Percentiles rank a stretch among this genome's conserved stretches.
These are phyloP conservation scores for Dynastes maya DNA, from an alignment of 2,888 invertebrate species.

Conservation along the genomic window DNA sequence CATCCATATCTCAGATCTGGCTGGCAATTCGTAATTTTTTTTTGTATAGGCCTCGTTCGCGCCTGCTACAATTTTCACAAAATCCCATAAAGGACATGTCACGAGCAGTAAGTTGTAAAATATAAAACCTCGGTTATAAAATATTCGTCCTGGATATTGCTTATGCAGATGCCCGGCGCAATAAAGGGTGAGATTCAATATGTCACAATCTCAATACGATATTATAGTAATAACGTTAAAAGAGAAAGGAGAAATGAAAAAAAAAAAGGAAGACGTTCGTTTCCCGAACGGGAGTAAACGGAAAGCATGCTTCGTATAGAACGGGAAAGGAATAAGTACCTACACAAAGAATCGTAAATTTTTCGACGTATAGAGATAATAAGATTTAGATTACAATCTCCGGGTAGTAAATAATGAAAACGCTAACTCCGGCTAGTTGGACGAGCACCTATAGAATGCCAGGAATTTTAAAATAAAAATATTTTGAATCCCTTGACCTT, in stretches of 20 bases:
- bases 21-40: conserved; percentile 27
- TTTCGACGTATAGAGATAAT: conserved; percentile 11
- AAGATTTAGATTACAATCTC: conserved; percentile 38
- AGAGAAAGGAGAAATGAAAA: conserved; percentile 20
- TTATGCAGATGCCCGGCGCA: conserved; percentile 57
- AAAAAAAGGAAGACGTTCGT: conserved; percentile 13
- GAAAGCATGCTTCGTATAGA: conserved; percentile 7
- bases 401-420: conserved; percentile 39
- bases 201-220: conserved; percentile 54
- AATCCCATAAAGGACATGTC: conserved; percentile 56
- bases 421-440: conserved; percentile 18
- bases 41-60: not conserved
- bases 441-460: conserved; percentile 41
- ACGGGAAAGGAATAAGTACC: not conserved
- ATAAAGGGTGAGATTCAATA: conserved; percentile 60
- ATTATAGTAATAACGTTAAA: conserved; percentile 44
- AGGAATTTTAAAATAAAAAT: conserved; percentile 48
- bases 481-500: conserved; percentile 49
- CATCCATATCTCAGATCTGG: conserved; percentile 26
- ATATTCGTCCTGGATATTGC: conserved; percentile 56
- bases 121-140: conserved; percentile 56
- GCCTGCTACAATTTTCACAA: conserved; percentile 43
- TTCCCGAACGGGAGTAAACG: not conserved
- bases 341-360: conserved; percentile 42
- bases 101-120: conserved; percentile 59